Percentiles rank a stretch among this genome's conserved stretches.
phyloP scores from a whole-genome alignment of 2,888 invertebrate species.

The Epirrhoe tristata region DNA sequence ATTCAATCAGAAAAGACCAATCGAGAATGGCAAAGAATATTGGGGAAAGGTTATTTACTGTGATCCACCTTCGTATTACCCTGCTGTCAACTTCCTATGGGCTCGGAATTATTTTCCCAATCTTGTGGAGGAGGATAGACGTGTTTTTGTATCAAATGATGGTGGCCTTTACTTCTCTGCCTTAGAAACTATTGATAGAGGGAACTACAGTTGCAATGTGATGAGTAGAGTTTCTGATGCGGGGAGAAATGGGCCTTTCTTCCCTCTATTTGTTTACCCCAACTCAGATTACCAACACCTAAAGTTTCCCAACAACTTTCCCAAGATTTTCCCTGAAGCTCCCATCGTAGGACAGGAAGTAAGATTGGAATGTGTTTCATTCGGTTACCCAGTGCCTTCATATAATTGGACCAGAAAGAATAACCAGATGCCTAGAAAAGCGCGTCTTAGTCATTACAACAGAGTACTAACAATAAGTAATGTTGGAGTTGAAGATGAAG shows the following conservation, averaged over 20 bases:
- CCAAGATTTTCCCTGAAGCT: conserved; percentile 97
- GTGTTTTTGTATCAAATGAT: conserved; percentile 97
- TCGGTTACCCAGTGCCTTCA: conserved; percentile 97
- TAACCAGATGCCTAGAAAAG: conserved; percentile 89
- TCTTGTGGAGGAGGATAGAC: conserved; percentile 96
- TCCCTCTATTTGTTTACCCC: conserved; percentile 91
- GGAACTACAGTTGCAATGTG: conserved; percentile 96
- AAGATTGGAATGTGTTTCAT: conserved; percentile 96
- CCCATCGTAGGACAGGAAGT: conserved; percentile 96
- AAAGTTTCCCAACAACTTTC: conserved; percentile 97
- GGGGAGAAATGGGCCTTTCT: conserved; percentile 96
- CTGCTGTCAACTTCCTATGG: conserved; percentile 96
- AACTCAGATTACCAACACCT: conserved; percentile 96
- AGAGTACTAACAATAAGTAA: conserved; percentile 94
- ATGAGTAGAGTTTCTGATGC: conserved; percentile 94
- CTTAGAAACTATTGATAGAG: conserved; percentile 95
- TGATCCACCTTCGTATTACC: conserved; percentile 97
- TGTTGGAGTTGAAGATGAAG: conserved; percentile 96
- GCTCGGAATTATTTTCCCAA: conserved; percentile 95
- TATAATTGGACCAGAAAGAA: conserved; percentile 96
- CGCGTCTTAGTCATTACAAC: conserved; percentile 91
- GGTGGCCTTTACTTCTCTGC: conserved; percentile 98
- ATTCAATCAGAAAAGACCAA: conserved; percentile 94
- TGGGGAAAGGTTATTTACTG: conserved; percentile 97
- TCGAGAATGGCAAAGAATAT: conserved; percentile 94